These are phyloP conservation scores for Osmerus eperlanus DNA, from an alignment of 2,113 vertebrate genomes.

Conservation along the genomic window DNA sequence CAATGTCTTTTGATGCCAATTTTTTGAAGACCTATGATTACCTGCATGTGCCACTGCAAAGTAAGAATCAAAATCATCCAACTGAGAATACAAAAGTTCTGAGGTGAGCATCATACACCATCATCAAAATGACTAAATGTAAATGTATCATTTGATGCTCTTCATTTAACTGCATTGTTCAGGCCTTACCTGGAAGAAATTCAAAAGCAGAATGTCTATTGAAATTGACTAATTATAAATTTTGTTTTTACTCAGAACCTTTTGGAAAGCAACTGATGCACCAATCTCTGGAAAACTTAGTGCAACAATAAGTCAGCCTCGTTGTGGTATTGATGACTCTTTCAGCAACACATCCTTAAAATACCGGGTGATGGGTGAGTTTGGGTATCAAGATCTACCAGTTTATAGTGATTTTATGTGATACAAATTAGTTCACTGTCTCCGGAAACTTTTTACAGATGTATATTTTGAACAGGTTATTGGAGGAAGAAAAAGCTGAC, in stretches of 20 bases:
- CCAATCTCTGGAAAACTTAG: constrained; percentile 70
- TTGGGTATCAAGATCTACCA: not conserved
- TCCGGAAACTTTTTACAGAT: not conserved
- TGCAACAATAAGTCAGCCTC: constrained; percentile 72
- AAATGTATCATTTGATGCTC: not conserved
- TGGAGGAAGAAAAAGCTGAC: constrained; percentile 82
- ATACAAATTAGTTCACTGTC: not conserved
- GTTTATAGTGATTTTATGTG: too few species aligned
- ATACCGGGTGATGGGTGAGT: constrained; percentile 76
- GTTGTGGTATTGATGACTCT: constrained; percentile 79
- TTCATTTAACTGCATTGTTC: not conserved
- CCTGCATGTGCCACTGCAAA: constrained; percentile 72
- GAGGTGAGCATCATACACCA: constrained; percentile 57
- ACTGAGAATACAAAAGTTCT: constrained; percentile 66
- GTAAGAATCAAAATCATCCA: constrained; percentile 40
- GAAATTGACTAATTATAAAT: not conserved
- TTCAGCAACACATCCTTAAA: constrained; percentile 70
- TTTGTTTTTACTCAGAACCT: constrained; percentile 44
- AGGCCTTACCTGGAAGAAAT: not conserved
- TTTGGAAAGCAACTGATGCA: constrained; percentile 73
- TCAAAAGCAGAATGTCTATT: not conserved
- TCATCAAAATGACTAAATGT: too few species aligned
- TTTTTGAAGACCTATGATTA: constrained; percentile 78
- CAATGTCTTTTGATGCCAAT: constrained; percentile 36
- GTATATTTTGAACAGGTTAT: constrained; percentile 58